Base-by-base conservation (phyloP, 2,888 invertebrate species). In the Dynastes maya region DNA sequence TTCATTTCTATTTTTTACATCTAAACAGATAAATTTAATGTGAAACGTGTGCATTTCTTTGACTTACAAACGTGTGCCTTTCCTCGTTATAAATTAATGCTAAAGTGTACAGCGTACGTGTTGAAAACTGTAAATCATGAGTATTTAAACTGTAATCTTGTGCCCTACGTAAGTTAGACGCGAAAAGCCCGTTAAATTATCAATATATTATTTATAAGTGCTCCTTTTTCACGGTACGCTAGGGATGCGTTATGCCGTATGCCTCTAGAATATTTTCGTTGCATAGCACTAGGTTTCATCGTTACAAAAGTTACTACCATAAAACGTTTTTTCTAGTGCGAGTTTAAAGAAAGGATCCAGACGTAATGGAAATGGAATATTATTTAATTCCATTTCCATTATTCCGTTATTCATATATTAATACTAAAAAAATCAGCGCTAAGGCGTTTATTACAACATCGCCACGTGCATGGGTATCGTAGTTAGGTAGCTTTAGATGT, bases 101-200 rank as follows among this genome's bases (percentile, higher is more conserved):
- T 45, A 40, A 63, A 8, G 22, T 45, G 22, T n/a, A 45, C 22
- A 67, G 45, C 0, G 45, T 67, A 67, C 4, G 45, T 16, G 40
- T 4, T 67, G 65, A 16, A 67, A 45, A 45, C 45, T 16, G 65
- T 67, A 67, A 45, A 40, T 67, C 65, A 67, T 49, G 65, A 67
- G 45, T 65, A 51, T 68, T 68, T 68, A 68, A 68, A 68, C 27
- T 68, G 51, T 51, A 68, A 68, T 68, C 51, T 68, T 68, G 51
- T 51, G 11, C 51, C 51, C 22, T 32, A 11, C 51, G 40, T 29
- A 68, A n/a, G 51, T 27, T 51, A 13, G 49, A 51, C 51, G 51
- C 51, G 49, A 68, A 51, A 13, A 29, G 22, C 27, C 6, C 8
- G 68, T 27, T 68, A 68, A 68, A 68, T 68, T 68, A 68, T 68